Evolutionary conservation across 2,888 invertebrate species (phyloP), one percentile per base, ranked within the genome.

Genomic region (Diarsia rubi): DNA sequence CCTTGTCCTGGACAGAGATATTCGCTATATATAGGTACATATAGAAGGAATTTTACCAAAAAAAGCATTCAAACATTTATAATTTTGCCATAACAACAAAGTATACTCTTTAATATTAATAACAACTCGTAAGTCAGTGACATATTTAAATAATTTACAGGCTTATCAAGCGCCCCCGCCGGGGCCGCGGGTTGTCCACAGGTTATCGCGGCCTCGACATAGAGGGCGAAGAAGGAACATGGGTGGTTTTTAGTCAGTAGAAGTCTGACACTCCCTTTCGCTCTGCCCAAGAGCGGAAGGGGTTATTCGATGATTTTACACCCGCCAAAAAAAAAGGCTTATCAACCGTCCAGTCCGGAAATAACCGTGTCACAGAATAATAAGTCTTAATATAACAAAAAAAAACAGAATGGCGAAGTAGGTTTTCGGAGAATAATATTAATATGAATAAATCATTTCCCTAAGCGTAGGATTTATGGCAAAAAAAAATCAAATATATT

Each of bases 111-210:
- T 24, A 12, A 14, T 49, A 69, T 69, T 57, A 57, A 69, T 49
- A 71, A 19, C 19, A 45, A 57, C 6, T 42, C 63, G n/a, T 49
- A 59, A 19, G 37, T 79, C 24, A 64, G 5, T n/a, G 63, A 27
- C 72, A 79, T 49, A 79, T 44, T 70, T 63, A 3, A 49, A 79
- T 71, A 19, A 71, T 49, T 49, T 44, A 70, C 76, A 42, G 12
- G n/a, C 54, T 76, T 77, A 79, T 76, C 76, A 57, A 44, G 16
- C 11, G n/a, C n/a, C n/a, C n/a, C n/a, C n/a, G n/a, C n/a, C n/a
- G n/a, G n/a, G n/a, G n/a, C n/a, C n/a, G n/a, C n/a, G n/a, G n/a
- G n/a, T n/a, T n/a, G n/a, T n/a, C n/a, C n/a, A n/a, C n/a, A n/a
- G n/a, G n/a, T n/a, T n/a, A n/a, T n/a, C n/a, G n/a, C n/a, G n/a